A percentile compares a stretch with the other conserved stretches of the same genome.
phyloP scores from a whole-genome alignment of 2,113 vertebrate genomes.

The Clupea harengus region DNA sequence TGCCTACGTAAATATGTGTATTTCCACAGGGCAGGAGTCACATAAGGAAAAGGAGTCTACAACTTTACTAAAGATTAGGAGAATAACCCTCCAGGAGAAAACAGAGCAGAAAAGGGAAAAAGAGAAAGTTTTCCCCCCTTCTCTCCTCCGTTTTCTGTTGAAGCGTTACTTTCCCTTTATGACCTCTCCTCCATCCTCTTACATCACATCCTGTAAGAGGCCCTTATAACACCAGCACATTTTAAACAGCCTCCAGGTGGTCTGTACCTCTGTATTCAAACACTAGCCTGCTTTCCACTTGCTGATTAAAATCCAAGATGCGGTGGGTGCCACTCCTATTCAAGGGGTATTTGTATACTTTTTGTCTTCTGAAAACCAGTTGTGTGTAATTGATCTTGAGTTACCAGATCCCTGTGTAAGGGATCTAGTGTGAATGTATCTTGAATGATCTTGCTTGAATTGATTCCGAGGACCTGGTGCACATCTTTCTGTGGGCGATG shows the following conservation, averaged over 20 bases:
- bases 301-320: background rate
- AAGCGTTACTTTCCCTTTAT: background rate
- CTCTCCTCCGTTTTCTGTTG: background rate
- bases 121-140: background rate
- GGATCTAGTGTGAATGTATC: background rate
- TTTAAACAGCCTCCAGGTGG: background rate
- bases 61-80: background rate
- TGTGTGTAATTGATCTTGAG: background rate
- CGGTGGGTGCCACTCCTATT: background rate
- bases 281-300: background rate
- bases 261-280: background rate
- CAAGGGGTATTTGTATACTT: background rate
- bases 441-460: background rate
- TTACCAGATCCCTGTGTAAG: background rate
- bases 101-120: too few relatives aligned
- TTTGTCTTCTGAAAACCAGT: background rate
- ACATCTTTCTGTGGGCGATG: background rate
- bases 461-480: background rate
- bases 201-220: background rate
- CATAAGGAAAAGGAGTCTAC: background rate
- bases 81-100: too few relatives aligned
- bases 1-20: constrained; percentile 42
- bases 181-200: constrained; percentile 28
- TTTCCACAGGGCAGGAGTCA: constrained; percentile 11
- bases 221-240: background rate